Percentiles rank a stretch among this genome's conserved stretches.
These are phyloP conservation scores for Diglossa cyanea DNA, from an alignment of 2,797 vertebrate species.

Conservation along the genomic window DNA sequence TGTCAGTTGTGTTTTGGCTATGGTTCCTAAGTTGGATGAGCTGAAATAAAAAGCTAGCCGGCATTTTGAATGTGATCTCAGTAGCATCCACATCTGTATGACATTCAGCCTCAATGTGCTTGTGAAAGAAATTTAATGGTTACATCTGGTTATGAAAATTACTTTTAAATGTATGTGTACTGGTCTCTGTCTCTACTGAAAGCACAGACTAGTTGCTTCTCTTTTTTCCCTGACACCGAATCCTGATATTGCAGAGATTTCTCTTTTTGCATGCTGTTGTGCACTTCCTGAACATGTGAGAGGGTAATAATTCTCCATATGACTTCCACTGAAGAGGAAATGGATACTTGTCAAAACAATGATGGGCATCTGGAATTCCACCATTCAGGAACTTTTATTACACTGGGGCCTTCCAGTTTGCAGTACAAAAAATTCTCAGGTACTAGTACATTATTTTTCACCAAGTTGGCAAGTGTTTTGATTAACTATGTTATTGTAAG, in stretches of 20 bases:
- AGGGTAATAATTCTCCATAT: constrained; percentile 7
- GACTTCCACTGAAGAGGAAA: constrained; percentile 44
- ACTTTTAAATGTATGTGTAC: not conserved
- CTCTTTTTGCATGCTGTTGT: not conserved
- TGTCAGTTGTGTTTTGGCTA: not conserved
- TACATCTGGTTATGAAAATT: not conserved
- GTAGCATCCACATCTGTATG: not conserved
- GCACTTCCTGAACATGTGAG: not conserved
- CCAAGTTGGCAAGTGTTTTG: not conserved
- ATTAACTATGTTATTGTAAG: not conserved
- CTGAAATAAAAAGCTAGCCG: not conserved
- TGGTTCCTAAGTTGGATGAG: not conserved
- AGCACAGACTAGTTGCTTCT: not conserved
- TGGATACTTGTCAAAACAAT: constrained; percentile 24
- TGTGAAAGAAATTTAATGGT: not conserved
- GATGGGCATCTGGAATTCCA: not conserved
- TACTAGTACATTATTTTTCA: not conserved
- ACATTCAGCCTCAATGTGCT: not conserved
- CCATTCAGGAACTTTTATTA: not conserved
- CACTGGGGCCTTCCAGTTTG: not conserved
- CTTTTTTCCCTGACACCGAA: not conserved
- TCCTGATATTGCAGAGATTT: not conserved
- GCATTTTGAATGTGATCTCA: not conserved
- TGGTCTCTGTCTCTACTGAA: not conserved
- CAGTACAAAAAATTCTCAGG: not conserved